Base-by-base conservation (phyloP, 2,113 vertebrate genomes). In the Tragelaphus buxtoni region DNA sequence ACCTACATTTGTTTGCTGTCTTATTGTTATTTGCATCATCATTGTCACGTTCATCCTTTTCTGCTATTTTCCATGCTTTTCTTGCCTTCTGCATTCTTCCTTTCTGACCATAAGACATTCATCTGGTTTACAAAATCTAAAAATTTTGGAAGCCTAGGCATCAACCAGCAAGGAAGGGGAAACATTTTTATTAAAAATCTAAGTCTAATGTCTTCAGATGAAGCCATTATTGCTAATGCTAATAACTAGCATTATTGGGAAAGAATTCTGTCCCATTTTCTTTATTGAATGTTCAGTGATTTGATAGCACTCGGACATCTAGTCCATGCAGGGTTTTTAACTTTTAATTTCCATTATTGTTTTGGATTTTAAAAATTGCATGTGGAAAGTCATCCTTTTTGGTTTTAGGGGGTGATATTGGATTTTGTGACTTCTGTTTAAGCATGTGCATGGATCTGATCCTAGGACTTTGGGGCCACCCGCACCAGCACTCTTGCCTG, bases 241-340 rank as follows among this genome's bases (percentile, higher is more conserved):
- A n/a, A n/a, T n/a, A 94, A 49, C 42, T 60, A 65, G 77, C 24
- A 84, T 9, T 76, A 81, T 47, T 42, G 49, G 49, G 51, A 84
- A 79, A 94, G 72, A 92, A 55, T 49, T 74, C 12, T 30, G 35
- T 87, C 76, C 35, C 13, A 0, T 83, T 88, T 91, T 90, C 79
- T 88, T 83, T 83, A 94, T 22, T 97, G 91, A 94, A 81, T 94
- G 84, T 96, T 92, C 74, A 79, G 56, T 30, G 69, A 95, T 60
- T 88, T 92, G 81, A 49, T 35, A 80, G 58, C 47, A 76, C 39
- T 56, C 14, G 81, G 56, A 86, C 87, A 79, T 49, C 82, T 82
- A 79, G 51, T 90, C 49, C 63, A 83, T 20, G 58, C 16, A 39
- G 28, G 4, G 26, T 32, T 96, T 96, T 76, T 77, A 94, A 69